Percentiles rank a stretch among this genome's conserved stretches.
phyloP scores from a whole-genome alignment of 2,797 vertebrate genomes.

The Neosilurus hyrtlii region DNA sequence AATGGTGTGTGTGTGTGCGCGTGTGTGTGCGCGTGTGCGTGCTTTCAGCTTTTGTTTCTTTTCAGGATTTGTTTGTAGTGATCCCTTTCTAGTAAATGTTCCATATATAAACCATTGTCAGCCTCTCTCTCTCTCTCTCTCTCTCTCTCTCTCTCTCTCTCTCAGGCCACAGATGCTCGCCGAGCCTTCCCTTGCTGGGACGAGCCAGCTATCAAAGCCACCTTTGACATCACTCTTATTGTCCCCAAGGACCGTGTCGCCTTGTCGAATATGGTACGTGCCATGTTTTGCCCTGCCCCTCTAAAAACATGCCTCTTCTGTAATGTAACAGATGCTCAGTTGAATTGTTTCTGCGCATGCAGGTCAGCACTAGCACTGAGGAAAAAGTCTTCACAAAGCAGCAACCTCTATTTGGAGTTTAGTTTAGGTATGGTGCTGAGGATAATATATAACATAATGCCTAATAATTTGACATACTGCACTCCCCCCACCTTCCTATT shows the following conservation, averaged over 20 bases:
- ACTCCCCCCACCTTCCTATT: background rate
- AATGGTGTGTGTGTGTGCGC: background rate
- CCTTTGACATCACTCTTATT: slow-evolving; percentile 93
- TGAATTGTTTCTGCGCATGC: slow-evolving; percentile 28
- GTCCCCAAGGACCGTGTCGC: slow-evolving; percentile 97
- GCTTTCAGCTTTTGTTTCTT: background rate
- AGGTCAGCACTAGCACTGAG: slow-evolving; percentile 9
- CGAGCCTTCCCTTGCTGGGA: slow-evolving; percentile 99
- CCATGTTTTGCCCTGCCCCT: slow-evolving; percentile 38
- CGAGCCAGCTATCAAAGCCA: slow-evolving; percentile 97
- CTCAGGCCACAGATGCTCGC: slow-evolving; percentile 93
- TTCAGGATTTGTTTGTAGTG: slow-evolving; percentile 19
- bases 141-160: background rate
- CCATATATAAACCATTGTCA: background rate
- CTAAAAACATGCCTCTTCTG: slow-evolving; percentile 35
- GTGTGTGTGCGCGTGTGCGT: background rate
- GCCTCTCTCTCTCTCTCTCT: background rate
- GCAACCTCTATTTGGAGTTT: background rate
- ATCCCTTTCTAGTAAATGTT: background rate
- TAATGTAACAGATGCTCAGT: slow-evolving; percentile 56
- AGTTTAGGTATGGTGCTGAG: background rate
- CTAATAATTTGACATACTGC: too few species aligned
- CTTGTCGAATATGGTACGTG: slow-evolving; percentile 97
- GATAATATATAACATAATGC: background rate
- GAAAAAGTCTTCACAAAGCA: slow-evolving; percentile 3